Base-by-base conservation (phyloP, 30 jellyfish, hydroid and myxozoan species). In the Chrysaora quinquecirrha region DNA sequence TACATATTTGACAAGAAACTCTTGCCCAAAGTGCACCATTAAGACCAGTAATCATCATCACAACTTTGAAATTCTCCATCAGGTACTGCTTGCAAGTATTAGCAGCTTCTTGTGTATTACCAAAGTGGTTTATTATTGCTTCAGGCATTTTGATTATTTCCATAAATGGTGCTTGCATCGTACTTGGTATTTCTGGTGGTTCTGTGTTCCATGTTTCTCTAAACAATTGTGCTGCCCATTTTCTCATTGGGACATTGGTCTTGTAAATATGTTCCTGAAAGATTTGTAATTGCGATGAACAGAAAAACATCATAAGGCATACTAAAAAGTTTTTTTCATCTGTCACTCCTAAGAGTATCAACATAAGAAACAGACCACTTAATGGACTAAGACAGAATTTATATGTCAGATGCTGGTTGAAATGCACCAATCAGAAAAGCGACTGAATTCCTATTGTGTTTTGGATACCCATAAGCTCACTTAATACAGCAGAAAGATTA, bases 141-240 rank as follows among this genome's bases (percentile, higher is more conserved):
- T 87, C 89, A 1, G 99, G 99, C 87, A 94, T 67, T 31, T 66
- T 78, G 35, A 94, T 95, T 27, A 88, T 69, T 34, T 87, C 96
- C 96, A 94, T 75, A 70, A 71, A 94, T 19, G 99, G 99, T 24
- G 99, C 96, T 73, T 76, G 92, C 99, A 94, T 94, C 43, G 90
- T 71, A 14, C 86, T 60, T 54, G 99, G 99, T 20, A 87, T 78
- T 9, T 62, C 46, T 18, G 94, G 96, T 64, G 85, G 73, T 27
- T 83, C 91, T 60, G 99, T 94, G 22, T 79, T 79, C 97, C 97
- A 94, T 33, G 87, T 73, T 9, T 75, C 69, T 24, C 80, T 78
- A 80, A 83, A 80, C 31, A 78, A 35, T 32, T 94, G 70, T 46
- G 94, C 91, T 18, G 99, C 99, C 97, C 97, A 94, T 25, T 86